phyloP scores from a whole-genome alignment of 2,888 invertebrate species.

The Polyommatus iphigenia region DNA sequence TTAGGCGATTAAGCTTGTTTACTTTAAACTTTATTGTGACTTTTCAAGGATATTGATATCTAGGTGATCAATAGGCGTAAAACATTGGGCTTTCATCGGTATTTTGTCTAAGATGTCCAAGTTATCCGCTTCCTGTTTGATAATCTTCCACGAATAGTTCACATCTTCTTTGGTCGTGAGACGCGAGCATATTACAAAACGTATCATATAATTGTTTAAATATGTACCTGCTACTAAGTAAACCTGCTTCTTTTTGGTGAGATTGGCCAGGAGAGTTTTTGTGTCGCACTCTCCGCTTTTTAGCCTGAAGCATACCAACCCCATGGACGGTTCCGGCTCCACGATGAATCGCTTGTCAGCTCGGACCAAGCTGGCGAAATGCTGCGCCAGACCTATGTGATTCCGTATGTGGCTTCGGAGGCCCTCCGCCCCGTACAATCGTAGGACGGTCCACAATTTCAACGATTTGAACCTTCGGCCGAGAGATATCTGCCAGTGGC shows the following conservation, averaged over 20 bases:
- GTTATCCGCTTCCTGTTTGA: conserved; percentile 78
- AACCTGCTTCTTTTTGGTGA: conserved; percentile 88
- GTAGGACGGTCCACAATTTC: conserved; percentile 96
- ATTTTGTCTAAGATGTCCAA: conserved; percentile 52
- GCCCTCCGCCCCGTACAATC: conserved; percentile 90
- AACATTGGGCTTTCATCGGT: conserved; percentile 48
- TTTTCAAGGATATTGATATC: conserved; percentile 62
- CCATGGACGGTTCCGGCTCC: conserved; percentile 85
- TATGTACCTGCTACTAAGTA: conserved; percentile 90
- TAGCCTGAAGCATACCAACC: conserved; percentile 93
- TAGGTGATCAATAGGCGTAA: conserved; percentile 58
- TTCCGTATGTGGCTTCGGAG: conserved; percentile 88
- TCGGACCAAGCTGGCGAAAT: conserved; percentile 86
- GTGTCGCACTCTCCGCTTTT: conserved; percentile 87
- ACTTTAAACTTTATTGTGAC: conserved; percentile 54
- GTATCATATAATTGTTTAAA: conserved; percentile 84
- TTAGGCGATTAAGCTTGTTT: neutral
- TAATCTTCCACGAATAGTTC: conserved; percentile 85
- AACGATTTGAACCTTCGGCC: conserved; percentile 93
- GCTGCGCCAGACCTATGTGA: conserved; percentile 86
- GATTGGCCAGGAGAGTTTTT: conserved; percentile 84
- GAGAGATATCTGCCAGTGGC: conserved; percentile 93
- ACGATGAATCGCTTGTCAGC: conserved; percentile 90
- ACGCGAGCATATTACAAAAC: conserved; percentile 91
- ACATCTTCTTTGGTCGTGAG: conserved; percentile 86